Base-by-base conservation (phyloP, 2,797 vertebrate species). In the Schizopygopsis malacanthus region DNA sequence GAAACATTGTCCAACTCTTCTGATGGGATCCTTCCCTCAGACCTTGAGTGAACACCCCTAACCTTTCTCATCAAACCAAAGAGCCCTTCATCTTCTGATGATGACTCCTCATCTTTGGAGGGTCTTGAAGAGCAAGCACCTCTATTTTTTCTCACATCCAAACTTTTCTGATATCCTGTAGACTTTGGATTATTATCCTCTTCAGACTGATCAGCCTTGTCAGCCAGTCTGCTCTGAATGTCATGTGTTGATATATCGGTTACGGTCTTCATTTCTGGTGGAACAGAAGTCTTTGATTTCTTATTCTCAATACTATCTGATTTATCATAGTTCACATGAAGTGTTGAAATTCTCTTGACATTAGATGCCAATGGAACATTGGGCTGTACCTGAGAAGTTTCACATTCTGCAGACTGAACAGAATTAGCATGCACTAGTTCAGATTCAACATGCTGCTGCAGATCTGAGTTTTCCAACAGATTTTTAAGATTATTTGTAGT, bases 11-110 rank as follows among this genome's bases (percentile, higher is more conserved):
- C n/a, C 33, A 83, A 18, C 56, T 85, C 50, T 6, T 59, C 59
- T 33, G 75, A n/a, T 20, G 56, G 52, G 25, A 28, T 73, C 20
- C 22, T 79, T 72, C n/a, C 22, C n/a, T 78, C 71, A 45, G 81
- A 71, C 22, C 79, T 76, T 50, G 15, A 70, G 16, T n/a, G 77
- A 72, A 73, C 63, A 50, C 75, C 87, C 54, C 69, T 76, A 37
- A 86, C 82, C 65, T 87, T 87, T 52, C 79, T 84, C n/a, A 86
- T 84, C n/a, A 87, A 81, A 80, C 79, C 81, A 25, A 72, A 80
- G 25, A 87, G 71, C n/a, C 69, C 84, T 45, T 89, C 78, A 6
- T 85, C 86, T 41, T 88, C 87, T 79, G 89, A 88, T n/a, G 84
- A 82, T 3, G 79, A 84, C 70, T 82, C 84, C 70, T 82, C 82